phyloP scores from a whole-genome alignment of 2,888 invertebrate genomes.

The Uropetala carovei region DNA sequence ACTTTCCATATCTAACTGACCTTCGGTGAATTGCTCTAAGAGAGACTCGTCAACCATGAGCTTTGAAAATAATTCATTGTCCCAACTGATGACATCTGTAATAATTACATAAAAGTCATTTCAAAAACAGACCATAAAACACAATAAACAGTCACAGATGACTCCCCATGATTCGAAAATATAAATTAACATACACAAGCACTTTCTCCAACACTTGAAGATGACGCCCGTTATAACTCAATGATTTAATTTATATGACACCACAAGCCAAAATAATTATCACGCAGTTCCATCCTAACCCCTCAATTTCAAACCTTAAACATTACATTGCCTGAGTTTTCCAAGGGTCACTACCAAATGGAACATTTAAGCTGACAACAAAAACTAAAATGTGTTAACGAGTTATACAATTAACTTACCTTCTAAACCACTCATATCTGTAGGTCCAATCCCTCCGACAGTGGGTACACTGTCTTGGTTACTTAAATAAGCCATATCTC shows the following conservation, averaged over 20 bases:
- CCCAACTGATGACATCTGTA: slow-evolving; percentile 49
- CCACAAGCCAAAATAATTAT: no score
- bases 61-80: slow-evolving; percentile 37
- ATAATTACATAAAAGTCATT: background rate
- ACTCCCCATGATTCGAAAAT: no score
- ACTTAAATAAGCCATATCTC: slow-evolving; percentile 39
- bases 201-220: no score
- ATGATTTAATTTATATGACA: no score
- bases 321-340: no score
- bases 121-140: background rate
- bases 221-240: no score
- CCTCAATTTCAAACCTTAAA: no score
- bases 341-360: no score
- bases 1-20: background rate
- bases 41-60: slow-evolving; percentile 43
- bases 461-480: slow-evolving; percentile 35
- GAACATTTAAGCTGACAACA: background rate
- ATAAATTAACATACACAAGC: no score
- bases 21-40: slow-evolving; percentile 22
- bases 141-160: no score
- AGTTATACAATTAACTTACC: background rate
- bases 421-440: slow-evolving; percentile 53
- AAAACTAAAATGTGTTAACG: background rate
- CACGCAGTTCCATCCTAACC: no score
- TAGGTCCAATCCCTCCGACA: slow-evolving; percentile 42